Percentiles rank a stretch among this genome's conserved stretches.
Evolutionary conservation across 2,888 invertebrate species (phyloP).

Genomic region (Ophion costatus): DNA sequence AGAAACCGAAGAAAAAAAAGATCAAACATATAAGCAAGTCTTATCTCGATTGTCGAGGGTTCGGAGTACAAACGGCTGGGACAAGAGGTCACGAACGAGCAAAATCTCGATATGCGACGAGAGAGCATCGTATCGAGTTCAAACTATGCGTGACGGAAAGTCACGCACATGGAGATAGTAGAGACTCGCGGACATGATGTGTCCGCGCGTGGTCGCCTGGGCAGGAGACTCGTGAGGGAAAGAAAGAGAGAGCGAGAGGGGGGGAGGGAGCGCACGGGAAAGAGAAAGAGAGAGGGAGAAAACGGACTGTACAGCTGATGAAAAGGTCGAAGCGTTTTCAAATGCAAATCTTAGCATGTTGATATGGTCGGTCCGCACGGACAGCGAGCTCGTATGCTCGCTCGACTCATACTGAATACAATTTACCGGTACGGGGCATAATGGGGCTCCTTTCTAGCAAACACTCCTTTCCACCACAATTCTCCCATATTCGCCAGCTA

Average conservation of each 20-base stretch:
- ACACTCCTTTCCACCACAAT: conserved; percentile 27
- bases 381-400: conserved; percentile 17
- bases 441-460: conserved; percentile 31
- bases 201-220: conserved; percentile 3
- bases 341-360: conserved; percentile 73
- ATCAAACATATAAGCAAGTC: conserved; percentile 10
- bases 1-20: not conserved
- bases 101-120: conserved; percentile 12
- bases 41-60: conserved; percentile 44
- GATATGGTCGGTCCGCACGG: conserved; percentile 12
- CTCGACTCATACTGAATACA: conserved; percentile 35
- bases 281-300: conserved; percentile 17
- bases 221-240: not conserved
- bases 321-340: conserved; percentile 78
- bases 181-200: conserved; percentile 8
- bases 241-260: not conserved
- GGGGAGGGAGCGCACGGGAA: not conserved
- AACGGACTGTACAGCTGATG: conserved; percentile 40
- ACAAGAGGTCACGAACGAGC: conserved; percentile 31
- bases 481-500: conserved; percentile 23
- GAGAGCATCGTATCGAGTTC: conserved; percentile 6
- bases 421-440: conserved; percentile 27
- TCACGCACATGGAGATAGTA: conserved; percentile 17
- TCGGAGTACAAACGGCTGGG: conserved; percentile 24
- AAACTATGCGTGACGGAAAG: conserved; percentile 24